Evolutionary conservation across 2,113 vertebrate genomes (phyloP).

Genomic region (mouse (Mus musculus)): DNA sequence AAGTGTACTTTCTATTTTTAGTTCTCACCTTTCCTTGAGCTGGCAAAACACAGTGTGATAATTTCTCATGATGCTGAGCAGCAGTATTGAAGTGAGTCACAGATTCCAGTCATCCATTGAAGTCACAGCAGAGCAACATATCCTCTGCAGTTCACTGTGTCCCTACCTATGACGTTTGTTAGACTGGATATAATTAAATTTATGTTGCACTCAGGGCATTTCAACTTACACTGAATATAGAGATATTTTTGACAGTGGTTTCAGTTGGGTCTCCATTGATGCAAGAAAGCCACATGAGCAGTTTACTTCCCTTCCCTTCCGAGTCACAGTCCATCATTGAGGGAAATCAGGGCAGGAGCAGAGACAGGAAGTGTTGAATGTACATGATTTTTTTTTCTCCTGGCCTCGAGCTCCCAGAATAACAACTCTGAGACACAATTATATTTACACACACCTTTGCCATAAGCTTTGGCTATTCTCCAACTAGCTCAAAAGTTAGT

Average conservation of each 20-base stretch:
- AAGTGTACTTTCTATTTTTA: constrained; percentile 12
- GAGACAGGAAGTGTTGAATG: not conserved
- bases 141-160: not conserved
- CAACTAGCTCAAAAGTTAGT: too few species aligned
- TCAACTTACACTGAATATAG: not conserved
- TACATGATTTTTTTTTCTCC: too few species aligned
- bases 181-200: not conserved
- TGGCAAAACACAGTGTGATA: not conserved
- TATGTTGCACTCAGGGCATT: not conserved
- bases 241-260: not conserved
- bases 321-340: not conserved
- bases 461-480: too few species aligned
- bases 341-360: not conserved
- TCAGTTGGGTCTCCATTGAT: not conserved
- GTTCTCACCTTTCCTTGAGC: not conserved
- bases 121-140: not conserved
- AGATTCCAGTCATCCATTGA: not conserved
- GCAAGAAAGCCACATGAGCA: not conserved
- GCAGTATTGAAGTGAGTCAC: not conserved
- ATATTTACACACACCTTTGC: too few species aligned
- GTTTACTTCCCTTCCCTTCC: not conserved
- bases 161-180: not conserved
- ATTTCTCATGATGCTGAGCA: not conserved
- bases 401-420: too few species aligned
- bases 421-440: too few species aligned